Base-by-base conservation (phyloP, 2,888 invertebrate species). In the Allolobophora icterica region DNA sequence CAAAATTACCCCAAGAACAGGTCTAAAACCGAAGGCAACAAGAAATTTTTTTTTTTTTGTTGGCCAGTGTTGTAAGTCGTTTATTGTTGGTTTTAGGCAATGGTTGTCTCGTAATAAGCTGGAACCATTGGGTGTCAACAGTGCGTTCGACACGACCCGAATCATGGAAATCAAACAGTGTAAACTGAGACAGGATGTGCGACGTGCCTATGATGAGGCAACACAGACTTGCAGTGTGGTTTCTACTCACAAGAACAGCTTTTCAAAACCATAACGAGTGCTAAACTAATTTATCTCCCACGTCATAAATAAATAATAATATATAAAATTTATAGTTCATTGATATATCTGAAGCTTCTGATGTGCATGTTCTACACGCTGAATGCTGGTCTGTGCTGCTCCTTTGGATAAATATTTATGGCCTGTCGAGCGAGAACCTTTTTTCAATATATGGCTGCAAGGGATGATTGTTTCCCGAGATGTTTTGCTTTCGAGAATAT, bases 61-160 rank as follows among this genome's bases (percentile, higher is more conserved):
- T n/a, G n/a, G n/a, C n/a, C n/a, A n/a, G n/a, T n/a, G 21, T 83
- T 33, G 8, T 35, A 24, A 90, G 4, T 90, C 34, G 21, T 45
- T 71, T 58, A 35, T 30, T 40, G 5, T 42, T 40, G 89, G n/a
- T 90, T 94, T 24, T 94, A 97, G 97, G 98, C 98, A 99, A 95
- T 99, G 98, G 99, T 96, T 99, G 93, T 98, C 98, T 0, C 97
- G 98, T 0, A 97, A 97, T 94, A 99, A 99, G 95, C 96, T 99
- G 52, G 98, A 99, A 94, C 97, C 97, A 13, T 96, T 99, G 34
- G 98, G 97, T 15, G 96, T 97, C 3, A 96, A 97, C 92, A 96
- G 96, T 42, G 96, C 96, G 93, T 95, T 97, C 35, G 97, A 97
- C 94, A 97, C 97, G 94, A 96, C 96, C 11, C 97, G 97, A 94